Evolutionary conservation across 2,113 vertebrate species (phyloP).

Genomic region (Calyptomena viridis): DNA sequence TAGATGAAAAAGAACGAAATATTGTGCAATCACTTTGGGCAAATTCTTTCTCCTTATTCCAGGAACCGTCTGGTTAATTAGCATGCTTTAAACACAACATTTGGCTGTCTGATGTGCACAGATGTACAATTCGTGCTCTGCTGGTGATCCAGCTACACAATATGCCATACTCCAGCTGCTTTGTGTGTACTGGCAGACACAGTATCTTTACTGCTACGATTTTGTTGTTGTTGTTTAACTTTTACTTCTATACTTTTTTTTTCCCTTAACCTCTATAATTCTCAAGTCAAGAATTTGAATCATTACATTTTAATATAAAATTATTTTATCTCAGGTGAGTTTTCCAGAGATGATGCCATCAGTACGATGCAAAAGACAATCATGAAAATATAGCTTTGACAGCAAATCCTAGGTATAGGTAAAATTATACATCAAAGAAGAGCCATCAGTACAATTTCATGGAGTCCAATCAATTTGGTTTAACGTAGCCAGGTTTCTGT

Average conservation of each 20-base stretch:
- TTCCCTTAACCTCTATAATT: not conserved
- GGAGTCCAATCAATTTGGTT: not conserved
- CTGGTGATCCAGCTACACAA: constrained; percentile 14
- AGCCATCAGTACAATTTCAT: not conserved
- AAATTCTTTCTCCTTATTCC: constrained; percentile 28
- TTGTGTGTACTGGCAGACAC: not conserved
- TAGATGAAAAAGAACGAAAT: not conserved
- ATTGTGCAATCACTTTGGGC: constrained; percentile 26
- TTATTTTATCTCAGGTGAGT: not conserved
- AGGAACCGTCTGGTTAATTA: constrained; percentile 38
- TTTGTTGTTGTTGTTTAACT: not conserved
- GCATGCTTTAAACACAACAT: constrained; percentile 17
- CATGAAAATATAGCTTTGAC: not conserved
- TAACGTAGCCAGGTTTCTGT: not conserved
- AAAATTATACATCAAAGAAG: not conserved
- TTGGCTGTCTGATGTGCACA: constrained; percentile 40
- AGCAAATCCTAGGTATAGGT: not conserved
- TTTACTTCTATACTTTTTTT: not conserved
- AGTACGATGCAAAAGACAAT: not conserved
- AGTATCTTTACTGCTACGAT: not conserved
- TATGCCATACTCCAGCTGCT: constrained; percentile 10
- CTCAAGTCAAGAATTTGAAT: not conserved
- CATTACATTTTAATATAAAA: not conserved
- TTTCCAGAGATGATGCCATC: not conserved
- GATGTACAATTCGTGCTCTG: constrained; percentile 37